These are phyloP conservation scores for Scaptodrosophila latifasciaeformis DNA, from an alignment of 2,888 invertebrate genomes.

Conservation along the genomic window DNA sequence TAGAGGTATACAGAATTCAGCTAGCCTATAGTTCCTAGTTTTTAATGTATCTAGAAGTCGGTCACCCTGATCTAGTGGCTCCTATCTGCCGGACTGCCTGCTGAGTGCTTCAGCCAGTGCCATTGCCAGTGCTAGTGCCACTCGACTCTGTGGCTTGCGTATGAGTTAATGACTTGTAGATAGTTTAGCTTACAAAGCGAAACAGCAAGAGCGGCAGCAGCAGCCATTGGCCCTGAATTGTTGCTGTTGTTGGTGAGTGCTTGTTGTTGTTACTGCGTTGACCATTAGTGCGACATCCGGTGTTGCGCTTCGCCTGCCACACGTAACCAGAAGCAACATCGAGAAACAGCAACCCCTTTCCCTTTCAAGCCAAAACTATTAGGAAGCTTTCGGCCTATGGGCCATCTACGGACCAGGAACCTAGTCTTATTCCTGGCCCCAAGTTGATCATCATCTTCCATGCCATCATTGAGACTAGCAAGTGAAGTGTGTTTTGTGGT, in stretches of 20 bases:
- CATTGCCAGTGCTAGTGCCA: too few species aligned
- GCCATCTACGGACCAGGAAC: conserved; percentile 43
- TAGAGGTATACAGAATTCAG: too few species aligned
- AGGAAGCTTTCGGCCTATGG: conserved; percentile 42
- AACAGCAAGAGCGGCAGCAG: conserved; percentile 19
- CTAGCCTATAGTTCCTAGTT: too few species aligned
- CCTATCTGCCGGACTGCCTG: too few species aligned
- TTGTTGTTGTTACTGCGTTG: conserved; percentile 51
- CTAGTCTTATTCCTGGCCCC: conserved; percentile 30
- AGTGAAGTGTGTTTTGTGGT: conserved; percentile 39
- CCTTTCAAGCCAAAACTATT: conserved; percentile 45
- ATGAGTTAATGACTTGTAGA: conserved; percentile 72
- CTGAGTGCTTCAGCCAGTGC: too few species aligned
- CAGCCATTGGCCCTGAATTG: conserved; percentile 9
- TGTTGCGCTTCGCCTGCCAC: conserved; percentile 59
- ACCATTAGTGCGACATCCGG: conserved; percentile 74
- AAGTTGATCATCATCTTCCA: not conserved
- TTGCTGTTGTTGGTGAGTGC: conserved; percentile 3
- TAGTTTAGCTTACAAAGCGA: conserved; percentile 64
- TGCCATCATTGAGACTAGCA: conserved; percentile 13
- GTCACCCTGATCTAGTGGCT: too few species aligned
- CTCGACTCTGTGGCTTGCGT: conserved; percentile 45
- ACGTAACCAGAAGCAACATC: conserved; percentile 25
- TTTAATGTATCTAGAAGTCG: too few species aligned
- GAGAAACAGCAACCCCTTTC: conserved; percentile 3